Base-by-base conservation (phyloP, 2,888 invertebrate genomes). In the Lycia hirtaria region DNA sequence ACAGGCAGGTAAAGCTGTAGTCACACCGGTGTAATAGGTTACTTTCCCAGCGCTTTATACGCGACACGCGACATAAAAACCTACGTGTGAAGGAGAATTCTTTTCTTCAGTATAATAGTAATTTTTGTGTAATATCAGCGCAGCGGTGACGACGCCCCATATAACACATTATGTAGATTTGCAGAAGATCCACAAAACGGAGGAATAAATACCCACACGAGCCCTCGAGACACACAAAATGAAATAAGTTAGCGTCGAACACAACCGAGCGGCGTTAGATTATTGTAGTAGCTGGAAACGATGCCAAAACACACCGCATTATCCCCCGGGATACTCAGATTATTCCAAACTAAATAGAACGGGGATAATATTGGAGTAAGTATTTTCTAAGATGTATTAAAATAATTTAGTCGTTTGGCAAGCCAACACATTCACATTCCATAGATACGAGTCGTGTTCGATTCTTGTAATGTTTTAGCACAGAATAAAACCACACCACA, bases 161-260 rank as follows among this genome's bases (percentile, higher is more conserved):
- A 10, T n/a, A 4, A 43, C 32, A 32, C 44, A 22, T 14, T 32
- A 45, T 45, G 44, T 19, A 20, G 12, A 45, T 45, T 32, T 14
- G 32, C n/a, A 19, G 44, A 20, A 30, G 32, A 45, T 45, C 44
- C 20, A 9, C 32, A 7, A 45, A n/a, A 6, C 14, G 32, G 6
- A 20, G 20, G 20, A 26, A 26, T 26, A 26, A 26, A 26, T 12
- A 30, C 30, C n/a, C 30, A 30, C 30, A 30, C n/a, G n/a, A n/a
- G n/a, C n/a, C n/a, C n/a, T n/a, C n/a, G n/a, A n/a, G n/a, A n/a
- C n/a, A n/a, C n/a, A n/a, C n/a, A 12, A 1, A 30, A 3, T 12
- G 12, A 3, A 30, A 30, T n/a, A n/a, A 30, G 5, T 30, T 30
- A n/a, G 12, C 30, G 30, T 12, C 30, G 12, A 30, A 30, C 30